Evolutionary conservation across 1,140 invertebrate species (phyloP).

Genomic region (Oryctes rhinoceros): DNA sequence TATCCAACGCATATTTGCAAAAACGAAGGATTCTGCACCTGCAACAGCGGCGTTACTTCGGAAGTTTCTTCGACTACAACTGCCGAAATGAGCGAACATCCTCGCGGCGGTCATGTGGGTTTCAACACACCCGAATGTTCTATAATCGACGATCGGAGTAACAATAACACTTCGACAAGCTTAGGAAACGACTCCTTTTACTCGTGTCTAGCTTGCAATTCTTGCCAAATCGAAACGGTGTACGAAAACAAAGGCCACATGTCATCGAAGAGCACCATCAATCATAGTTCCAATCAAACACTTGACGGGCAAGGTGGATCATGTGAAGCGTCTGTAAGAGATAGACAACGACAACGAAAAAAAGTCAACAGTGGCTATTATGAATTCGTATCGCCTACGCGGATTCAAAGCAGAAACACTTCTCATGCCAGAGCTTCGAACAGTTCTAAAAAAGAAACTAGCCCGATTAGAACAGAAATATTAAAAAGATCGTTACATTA

Average conservation of each 20-base stretch:
- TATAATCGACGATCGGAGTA: background rate
- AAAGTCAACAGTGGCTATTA: conserved; percentile 23
- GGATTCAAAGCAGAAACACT: background rate
- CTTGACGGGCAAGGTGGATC: background rate
- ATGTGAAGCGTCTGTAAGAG: background rate
- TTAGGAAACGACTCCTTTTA: background rate
- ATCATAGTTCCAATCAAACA: conserved; percentile 11
- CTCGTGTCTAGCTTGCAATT: background rate
- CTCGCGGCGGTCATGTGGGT: background rate
- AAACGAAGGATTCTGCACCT: too few species aligned
- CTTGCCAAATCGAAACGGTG: background rate
- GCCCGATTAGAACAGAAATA: background rate
- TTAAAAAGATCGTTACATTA: background rate
- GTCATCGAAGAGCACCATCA: background rate
- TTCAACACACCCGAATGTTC: background rate
- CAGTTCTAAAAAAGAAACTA: background rate
- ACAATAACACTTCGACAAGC: background rate
- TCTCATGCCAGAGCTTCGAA: background rate
- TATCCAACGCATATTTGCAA: too few species aligned
- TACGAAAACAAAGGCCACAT: background rate
- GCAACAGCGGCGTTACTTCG: too few species aligned
- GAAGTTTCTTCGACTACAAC: background rate
- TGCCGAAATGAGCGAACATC: background rate
- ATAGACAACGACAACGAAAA: background rate
- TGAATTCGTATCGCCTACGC: conserved; percentile 26